Percentiles rank a stretch among this genome's conserved stretches.
phyloP scores from a whole-genome alignment of 2,888 invertebrate genomes.

The Agriopis marginaria region DNA sequence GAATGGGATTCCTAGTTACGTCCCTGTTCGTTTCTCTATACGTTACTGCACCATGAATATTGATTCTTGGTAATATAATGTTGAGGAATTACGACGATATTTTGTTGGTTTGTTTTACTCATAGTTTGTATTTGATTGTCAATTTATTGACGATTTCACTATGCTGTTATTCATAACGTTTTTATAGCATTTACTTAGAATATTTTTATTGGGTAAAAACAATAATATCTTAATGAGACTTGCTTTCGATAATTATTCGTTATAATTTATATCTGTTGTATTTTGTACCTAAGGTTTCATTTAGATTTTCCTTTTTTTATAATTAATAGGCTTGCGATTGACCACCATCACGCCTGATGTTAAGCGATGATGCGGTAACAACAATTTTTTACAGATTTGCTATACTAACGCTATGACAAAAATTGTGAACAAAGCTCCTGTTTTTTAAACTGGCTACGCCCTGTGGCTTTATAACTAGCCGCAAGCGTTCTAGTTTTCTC shows the following conservation, averaged over 20 bases:
- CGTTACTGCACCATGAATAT: conserved; percentile 37
- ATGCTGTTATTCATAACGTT: conserved; percentile 22
- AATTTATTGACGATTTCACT: conserved; percentile 22
- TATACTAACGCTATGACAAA: too few species aligned
- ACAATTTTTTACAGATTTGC: too few species aligned
- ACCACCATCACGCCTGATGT: too few species aligned
- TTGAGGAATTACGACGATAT: conserved; percentile 24
- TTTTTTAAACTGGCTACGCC: too few species aligned
- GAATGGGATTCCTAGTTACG: not conserved
- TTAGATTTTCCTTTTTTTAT: too few species aligned
- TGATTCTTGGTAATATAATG: conserved; percentile 35
- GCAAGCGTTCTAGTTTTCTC: too few species aligned
- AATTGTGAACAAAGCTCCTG: too few species aligned
- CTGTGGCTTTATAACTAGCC: too few species aligned
- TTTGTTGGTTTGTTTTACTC: conserved; percentile 28
- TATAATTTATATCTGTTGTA: too few species aligned
- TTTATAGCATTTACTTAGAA: conserved; percentile 10
- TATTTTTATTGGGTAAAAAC: not conserved
- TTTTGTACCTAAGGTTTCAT: too few species aligned
- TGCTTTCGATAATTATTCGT: not conserved
- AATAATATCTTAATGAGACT: not conserved
- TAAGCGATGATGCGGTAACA: too few species aligned
- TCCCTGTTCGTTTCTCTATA: conserved; percentile 18
- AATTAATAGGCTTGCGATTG: too few species aligned
- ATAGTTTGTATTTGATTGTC: conserved; percentile 27